A percentile compares a stretch with the other conserved stretches of the same genome.
These are phyloP conservation scores for Acanthis flammea DNA, from an alignment of 2,797 vertebrate genomes.

Conservation along the genomic window DNA sequence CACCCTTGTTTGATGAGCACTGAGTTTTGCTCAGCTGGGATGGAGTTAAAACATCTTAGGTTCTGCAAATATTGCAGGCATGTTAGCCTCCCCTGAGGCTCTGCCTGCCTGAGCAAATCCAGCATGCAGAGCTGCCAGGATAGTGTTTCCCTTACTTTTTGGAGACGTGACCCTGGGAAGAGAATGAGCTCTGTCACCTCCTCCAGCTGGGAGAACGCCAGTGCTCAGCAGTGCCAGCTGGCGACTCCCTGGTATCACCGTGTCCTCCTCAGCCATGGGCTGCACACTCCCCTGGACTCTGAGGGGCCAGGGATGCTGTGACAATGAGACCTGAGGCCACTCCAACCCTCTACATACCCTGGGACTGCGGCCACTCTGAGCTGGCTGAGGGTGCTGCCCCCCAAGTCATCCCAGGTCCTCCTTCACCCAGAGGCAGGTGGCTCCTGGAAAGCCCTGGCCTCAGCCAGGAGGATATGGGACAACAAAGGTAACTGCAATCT, in stretches of 20 bases:
- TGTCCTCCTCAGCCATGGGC: neutral
- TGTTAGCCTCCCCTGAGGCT: neutral
- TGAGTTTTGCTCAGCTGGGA: neutral
- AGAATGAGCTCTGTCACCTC: neutral
- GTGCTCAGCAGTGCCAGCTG: neutral
- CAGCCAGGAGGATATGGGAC: neutral
- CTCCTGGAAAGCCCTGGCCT: neutral
- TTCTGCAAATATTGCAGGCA: neutral
- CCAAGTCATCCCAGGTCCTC: neutral
- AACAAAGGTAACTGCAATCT: neutral
- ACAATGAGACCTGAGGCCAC: neutral
- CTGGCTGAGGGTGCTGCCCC: neutral
- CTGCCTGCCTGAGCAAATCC: neutral
- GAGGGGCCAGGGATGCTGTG: neutral
- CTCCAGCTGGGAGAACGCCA: neutral
- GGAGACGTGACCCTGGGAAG: neutral
- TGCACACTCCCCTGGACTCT: neutral
- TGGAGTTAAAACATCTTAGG: neutral
- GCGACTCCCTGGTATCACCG: neutral
- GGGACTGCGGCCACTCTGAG: neutral
- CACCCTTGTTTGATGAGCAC: neutral
- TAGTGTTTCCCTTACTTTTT: neutral
- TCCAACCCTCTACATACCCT: neutral
- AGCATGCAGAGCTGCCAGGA: neutral
- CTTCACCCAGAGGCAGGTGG: rapidly evolving